Evolutionary conservation across 2,888 invertebrate species (phyloP), one percentile per base, ranked within the genome.

Genomic region (Nomada ferruginata): DNA sequence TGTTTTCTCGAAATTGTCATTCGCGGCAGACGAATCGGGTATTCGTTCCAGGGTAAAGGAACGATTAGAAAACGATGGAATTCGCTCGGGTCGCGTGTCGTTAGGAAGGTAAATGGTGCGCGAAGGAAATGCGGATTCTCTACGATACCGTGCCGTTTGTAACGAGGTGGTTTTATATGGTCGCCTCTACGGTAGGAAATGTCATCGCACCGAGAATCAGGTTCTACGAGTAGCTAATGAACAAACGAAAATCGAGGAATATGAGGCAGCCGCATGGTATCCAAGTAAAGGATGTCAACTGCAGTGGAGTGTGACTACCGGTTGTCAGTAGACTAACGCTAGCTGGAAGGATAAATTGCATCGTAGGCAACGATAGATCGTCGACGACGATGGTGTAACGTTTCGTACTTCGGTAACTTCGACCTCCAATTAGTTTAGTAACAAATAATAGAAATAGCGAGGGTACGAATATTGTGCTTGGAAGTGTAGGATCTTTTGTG

Each of bases 281-380:
- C 52, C 64, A 53, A 59, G 63, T 64, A 84, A 87, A 87, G 84
- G 87, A 87, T 87, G 87, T 85, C 87, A 87, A 82, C 85, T 76
- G 87, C 87, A 82, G 65, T 87, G 80, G 82, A 85, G 87, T 85
- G 87, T 87, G 85, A 87, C 85, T 84, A 84, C 82, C 78, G 85
- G 82, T 82, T 84, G 87, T 84, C 84, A 66, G 75, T 66, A 53
- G 76, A 78, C 82, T 84, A 87, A 81, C 87, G 82, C 87, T 84
- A 87, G 74, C 82, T 70, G 72, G 63, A 64, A 64, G 82, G 82
- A 87, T 87, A 87, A 82, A 87, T 87, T 87, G 84, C 79, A 82
- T 74, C 78, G 82, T 70, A 76, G 79, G 71, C 82, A 82, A 81
- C 76, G 53, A 53, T 20, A 10, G 79, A 77, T 82, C 75, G 79